phyloP scores from a whole-genome alignment of 2,888 invertebrate species.

The Cerastis rubricosa region DNA sequence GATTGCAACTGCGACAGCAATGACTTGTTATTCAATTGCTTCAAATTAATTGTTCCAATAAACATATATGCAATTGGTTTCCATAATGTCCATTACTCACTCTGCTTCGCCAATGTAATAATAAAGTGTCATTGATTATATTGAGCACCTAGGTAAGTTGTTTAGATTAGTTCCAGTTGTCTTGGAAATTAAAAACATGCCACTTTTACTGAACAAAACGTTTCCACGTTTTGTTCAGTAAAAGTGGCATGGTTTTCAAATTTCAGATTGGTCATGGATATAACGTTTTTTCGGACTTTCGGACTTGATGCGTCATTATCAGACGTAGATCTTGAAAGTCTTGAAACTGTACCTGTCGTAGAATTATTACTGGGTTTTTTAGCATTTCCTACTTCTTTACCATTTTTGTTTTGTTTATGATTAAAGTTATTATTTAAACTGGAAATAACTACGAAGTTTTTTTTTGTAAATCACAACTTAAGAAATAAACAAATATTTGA shows the following conservation, averaged over 20 bases:
- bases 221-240: too few species aligned
- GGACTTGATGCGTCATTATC: neutral
- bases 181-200: neutral
- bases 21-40: slow-evolving; percentile 46
- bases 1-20: slow-evolving; percentile 57
- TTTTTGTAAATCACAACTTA: neutral
- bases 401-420: slow-evolving; percentile 1
- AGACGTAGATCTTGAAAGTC: neutral
- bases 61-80: slow-evolving; percentile 64
- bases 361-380: neutral
- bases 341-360: neutral
- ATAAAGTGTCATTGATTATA: slow-evolving; percentile 17
- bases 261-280: too few species aligned
- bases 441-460: neutral
- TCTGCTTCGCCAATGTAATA: slow-evolving; percentile 65
- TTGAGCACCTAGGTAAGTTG: neutral
- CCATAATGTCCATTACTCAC: slow-evolving; percentile 24
- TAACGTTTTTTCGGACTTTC: neutral
- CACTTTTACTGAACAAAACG: too few species aligned
- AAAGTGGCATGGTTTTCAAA: too few species aligned
- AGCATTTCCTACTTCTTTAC: neutral
- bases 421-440: slow-evolving; percentile 5
- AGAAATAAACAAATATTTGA: neutral
- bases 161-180: slow-evolving; percentile 23
- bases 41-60: slow-evolving; percentile 66